phyloP scores from a whole-genome alignment of 2,797 vertebrate species.

The Sebastes cheni region DNA sequence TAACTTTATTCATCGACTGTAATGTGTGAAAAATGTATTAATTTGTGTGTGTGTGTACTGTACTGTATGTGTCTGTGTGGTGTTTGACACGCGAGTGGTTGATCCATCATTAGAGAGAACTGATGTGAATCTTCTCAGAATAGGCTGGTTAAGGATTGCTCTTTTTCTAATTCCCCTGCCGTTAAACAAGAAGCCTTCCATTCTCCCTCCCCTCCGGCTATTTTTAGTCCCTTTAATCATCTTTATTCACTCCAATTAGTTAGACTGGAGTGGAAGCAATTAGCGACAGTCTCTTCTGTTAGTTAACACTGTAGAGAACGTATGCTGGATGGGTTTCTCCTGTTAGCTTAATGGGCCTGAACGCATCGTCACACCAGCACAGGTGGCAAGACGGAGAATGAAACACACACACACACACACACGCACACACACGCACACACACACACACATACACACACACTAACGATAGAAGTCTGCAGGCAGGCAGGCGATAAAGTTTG shows the following conservation, averaged over 20 bases:
- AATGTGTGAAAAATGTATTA: not conserved
- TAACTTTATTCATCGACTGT: not conserved
- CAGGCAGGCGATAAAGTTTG: not conserved
- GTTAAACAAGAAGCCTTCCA: constrained; percentile 60
- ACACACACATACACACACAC: constrained; percentile 7
- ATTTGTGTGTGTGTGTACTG: not conserved
- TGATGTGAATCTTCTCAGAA: constrained; percentile 66
- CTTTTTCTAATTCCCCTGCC: constrained; percentile 53
- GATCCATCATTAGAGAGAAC: constrained; percentile 62
- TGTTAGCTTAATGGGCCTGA: constrained; percentile 76
- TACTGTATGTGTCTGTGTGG: not conserved
- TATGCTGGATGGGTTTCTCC: constrained; percentile 72
- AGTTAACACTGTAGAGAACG: constrained; percentile 71
- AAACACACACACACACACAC: constrained; percentile 24
- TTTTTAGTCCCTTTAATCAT: constrained; percentile 85
- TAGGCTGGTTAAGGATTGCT: constrained; percentile 56
- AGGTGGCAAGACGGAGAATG: constrained; percentile 60
- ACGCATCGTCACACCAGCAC: constrained; percentile 61
- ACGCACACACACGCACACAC: not conserved
- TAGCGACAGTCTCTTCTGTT: constrained; percentile 74
- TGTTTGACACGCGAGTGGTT: constrained; percentile 22
- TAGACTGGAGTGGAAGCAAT: constrained; percentile 81
- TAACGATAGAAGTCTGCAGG: not conserved
- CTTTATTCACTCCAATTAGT: constrained; percentile 85
- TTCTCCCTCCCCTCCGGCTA: constrained; percentile 62